phyloP scores from a whole-genome alignment of 1,140 invertebrate species.

The Proctacanthus coquilletti region DNA sequence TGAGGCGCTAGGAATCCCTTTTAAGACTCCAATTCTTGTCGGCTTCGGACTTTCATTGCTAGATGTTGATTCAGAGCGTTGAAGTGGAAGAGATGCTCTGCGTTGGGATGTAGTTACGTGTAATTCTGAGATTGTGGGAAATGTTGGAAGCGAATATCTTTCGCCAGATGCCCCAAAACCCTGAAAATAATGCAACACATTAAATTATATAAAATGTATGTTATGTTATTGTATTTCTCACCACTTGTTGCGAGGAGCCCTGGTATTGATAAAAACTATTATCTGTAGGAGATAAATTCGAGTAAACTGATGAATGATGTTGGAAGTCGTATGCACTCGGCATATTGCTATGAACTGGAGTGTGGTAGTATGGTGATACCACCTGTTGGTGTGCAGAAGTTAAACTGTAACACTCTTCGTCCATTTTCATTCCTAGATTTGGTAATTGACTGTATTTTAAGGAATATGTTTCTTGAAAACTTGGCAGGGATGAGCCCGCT shows the following conservation, averaged over 20 bases:
- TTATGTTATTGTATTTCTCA: no score
- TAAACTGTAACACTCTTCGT: constrained; percentile 55
- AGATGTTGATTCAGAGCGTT: constrained; percentile 59
- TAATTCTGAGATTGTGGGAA: constrained; percentile 40
- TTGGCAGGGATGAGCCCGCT: constrained; percentile 44
- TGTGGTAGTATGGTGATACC: constrained; percentile 9
- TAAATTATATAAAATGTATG: no score
- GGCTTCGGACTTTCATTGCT: constrained; percentile 48
- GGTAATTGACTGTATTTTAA: constrained; percentile 39
- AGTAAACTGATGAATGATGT: background rate
- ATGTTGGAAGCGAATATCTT: constrained; percentile 44
- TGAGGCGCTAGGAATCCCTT: constrained; percentile 42
- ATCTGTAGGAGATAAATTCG: constrained; percentile 23
- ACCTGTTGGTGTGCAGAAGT: constrained; percentile 38
- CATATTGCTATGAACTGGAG: constrained; percentile 5
- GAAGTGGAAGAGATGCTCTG: constrained; percentile 53
- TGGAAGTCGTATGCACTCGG: constrained; percentile 1
- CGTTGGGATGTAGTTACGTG: constrained; percentile 44
- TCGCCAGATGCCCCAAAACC: constrained; percentile 27
- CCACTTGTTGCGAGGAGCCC: background rate
- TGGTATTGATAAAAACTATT: constrained; percentile 14
- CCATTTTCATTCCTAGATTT: constrained; percentile 52
- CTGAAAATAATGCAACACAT: constrained; percentile 8
- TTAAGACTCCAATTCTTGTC: constrained; percentile 33
- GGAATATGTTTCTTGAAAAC: constrained; percentile 75